Conservation (phyloP, 2,888 invertebrate genomes). For the Campopleginae sp. region DNA sequence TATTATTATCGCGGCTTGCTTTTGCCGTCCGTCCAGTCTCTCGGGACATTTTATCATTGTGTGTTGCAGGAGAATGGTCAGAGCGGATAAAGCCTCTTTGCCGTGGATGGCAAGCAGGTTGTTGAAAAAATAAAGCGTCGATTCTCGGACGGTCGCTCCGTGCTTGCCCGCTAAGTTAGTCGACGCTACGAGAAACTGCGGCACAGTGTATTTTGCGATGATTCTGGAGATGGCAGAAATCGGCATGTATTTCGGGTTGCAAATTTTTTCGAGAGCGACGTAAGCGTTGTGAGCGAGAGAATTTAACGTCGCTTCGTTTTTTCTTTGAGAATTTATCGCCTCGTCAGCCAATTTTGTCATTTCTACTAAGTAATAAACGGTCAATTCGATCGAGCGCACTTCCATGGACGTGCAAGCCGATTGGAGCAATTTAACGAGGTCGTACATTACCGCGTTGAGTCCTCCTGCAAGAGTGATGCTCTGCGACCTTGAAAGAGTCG, state of each 20-base stretch:
- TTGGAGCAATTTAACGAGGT: conserved; percentile 82
- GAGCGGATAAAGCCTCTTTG: conserved; percentile 71
- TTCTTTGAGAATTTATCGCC: conserved; percentile 69
- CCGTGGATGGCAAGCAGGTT: conserved; percentile 73
- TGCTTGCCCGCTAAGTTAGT: conserved; percentile 72
- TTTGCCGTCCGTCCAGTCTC: conserved; percentile 78
- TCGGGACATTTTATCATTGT: conserved; percentile 80
- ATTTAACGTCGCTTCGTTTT: conserved; percentile 67
- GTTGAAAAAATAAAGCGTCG: conserved; percentile 75
- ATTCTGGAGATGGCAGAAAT: conserved; percentile 79
- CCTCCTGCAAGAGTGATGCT: conserved; percentile 78
- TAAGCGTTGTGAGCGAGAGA: conserved; percentile 82
- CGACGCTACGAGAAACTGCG: conserved; percentile 76
- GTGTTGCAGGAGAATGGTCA: conserved; percentile 78
- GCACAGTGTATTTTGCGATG: conserved; percentile 83
- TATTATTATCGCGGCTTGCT: conserved; percentile 77
- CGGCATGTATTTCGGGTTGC: conserved; percentile 84
- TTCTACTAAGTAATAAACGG: conserved; percentile 81
- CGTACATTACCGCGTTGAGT: conserved; percentile 81
- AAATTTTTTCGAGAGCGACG: conserved; percentile 80
- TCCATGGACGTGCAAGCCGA: conserved; percentile 84
- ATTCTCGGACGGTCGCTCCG: conserved; percentile 74
- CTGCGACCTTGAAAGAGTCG: conserved; percentile 78
- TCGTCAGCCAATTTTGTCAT: conserved; percentile 77
- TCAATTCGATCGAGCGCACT: conserved; percentile 82